Percentiles rank a stretch among this genome's conserved stretches.
phyloP scores from a whole-genome alignment of 2,113 vertebrate genomes.

The Puma concolor region DNA sequence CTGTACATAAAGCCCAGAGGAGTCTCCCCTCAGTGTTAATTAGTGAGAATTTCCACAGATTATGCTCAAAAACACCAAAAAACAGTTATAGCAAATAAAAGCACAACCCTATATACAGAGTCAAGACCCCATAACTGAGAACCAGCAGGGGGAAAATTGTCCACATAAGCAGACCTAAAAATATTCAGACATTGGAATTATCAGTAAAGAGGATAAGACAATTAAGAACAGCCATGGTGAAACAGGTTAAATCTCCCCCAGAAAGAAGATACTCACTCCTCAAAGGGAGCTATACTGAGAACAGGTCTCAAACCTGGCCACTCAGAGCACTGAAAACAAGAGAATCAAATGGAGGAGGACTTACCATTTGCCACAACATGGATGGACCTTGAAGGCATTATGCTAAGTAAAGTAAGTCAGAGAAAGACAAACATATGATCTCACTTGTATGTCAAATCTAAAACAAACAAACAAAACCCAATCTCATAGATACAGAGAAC shows the following conservation, averaged over 20 bases:
- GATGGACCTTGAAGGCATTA: background rate
- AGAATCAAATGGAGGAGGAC: background rate
- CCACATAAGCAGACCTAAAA: background rate
- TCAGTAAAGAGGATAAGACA: background rate
- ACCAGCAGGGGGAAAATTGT: accelerated
- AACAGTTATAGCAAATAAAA: background rate
- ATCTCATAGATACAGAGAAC: background rate
- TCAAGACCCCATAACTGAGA: background rate
- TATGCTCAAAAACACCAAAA: background rate
- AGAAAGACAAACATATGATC: background rate
- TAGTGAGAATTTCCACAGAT: background rate
- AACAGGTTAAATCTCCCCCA: background rate
- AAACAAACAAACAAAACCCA: background rate
- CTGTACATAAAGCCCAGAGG: background rate
- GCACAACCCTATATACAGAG: background rate
- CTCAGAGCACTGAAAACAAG: background rate
- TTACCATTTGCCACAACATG: background rate
- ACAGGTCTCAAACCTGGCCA: background rate
- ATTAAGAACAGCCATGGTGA: background rate
- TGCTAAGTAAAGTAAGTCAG: no score
- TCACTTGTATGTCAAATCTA: background rate
- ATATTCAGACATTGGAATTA: background rate
- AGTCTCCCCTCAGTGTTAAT: background rate
- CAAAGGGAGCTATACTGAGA: background rate
- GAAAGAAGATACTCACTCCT: background rate